Evolutionary conservation across 2,888 invertebrate species (phyloP), one percentile per base, ranked within the genome.

Genomic region (Nomada ruficornis): DNA sequence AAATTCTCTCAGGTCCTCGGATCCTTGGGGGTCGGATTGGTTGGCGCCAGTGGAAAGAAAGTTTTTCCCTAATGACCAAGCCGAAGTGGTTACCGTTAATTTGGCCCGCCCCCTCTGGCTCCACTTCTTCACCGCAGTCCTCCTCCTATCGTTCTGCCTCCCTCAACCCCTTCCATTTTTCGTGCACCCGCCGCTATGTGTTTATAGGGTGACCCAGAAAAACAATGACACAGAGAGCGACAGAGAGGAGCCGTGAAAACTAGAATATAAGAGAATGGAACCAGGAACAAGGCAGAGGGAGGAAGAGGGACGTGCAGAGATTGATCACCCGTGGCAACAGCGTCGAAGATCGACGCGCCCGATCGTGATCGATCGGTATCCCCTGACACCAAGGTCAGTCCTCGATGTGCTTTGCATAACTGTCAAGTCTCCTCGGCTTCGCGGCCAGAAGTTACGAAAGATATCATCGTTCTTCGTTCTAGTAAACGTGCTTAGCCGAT

Each of bases 181-280:
- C 77, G 80, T 59, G 57, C 63, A 84, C 62, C 71, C 74, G 63
- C 77, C 75, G 59, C 44, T 74, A 74, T 89, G 47, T 47, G 89
- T 91, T 92, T 88, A 92, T 90, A 90, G 90, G 91, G 87, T 92
- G 92, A 91, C 91, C 91, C 91, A 91, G 90, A 92, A 92, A 92
- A 92, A 92, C 91, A 91, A 88, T 86, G 72, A 54, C 71, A 55
- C 67, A 59, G 59, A 44, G 65, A 42, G 20, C 36, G 70, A 62
- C 47, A 15, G 26, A 29, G 52, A 57, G 29, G 52, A 67, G 44
- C 42, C 26, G 7, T 26, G 60, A 47, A 36, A n/a, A 1, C 1
- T 20, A n/a, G 18, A 26, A 59, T 23, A 52, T 10, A 26, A 13
- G 47, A 20, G 29, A 77, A 15, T 20, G 50, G 1, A 2, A 11